Conservation (phyloP, 2,888 invertebrate genomes). For the Adelphocoris suturalis region DNA sequence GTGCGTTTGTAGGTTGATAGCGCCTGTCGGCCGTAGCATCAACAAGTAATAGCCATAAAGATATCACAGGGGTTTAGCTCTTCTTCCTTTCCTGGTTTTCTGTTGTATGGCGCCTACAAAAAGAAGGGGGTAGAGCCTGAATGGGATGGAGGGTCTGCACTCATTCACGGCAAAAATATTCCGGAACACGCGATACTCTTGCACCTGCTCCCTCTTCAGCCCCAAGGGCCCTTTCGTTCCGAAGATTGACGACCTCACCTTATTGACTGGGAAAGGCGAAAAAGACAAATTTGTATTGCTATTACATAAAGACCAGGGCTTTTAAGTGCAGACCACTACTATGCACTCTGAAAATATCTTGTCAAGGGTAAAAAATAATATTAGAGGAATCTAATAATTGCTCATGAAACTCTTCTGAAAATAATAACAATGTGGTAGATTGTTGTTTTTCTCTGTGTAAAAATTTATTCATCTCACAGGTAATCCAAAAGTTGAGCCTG, state of each 20-base stretch:
- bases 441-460: too few relatives aligned
- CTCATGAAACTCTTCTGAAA: too few relatives aligned
- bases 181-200: conserved; percentile 57
- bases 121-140: conserved; percentile 3
- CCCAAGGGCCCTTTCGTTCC: conserved; percentile 21
- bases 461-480: too few relatives aligned
- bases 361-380: too few relatives aligned
- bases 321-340: not conserved
- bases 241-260: conserved; percentile 48
- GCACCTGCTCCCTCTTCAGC: conserved; percentile 47
- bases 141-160: conserved; percentile 50
- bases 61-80: conserved; percentile 57
- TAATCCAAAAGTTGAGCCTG: too few relatives aligned
- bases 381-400: too few relatives aligned
- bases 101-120: conserved; percentile 51
- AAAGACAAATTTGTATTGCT: not conserved
- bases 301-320: not conserved
- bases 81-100: conserved; percentile 41
- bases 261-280: conserved; percentile 12
- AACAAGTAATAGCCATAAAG: conserved; percentile 64
- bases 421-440: too few relatives aligned
- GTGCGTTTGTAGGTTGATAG: conserved; percentile 51
- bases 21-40: conserved; percentile 59
- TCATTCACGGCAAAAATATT: conserved; percentile 51
- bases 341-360: not conserved